Base-by-base conservation (phyloP, 2,888 invertebrate genomes). In the Chloromyia formosa region DNA sequence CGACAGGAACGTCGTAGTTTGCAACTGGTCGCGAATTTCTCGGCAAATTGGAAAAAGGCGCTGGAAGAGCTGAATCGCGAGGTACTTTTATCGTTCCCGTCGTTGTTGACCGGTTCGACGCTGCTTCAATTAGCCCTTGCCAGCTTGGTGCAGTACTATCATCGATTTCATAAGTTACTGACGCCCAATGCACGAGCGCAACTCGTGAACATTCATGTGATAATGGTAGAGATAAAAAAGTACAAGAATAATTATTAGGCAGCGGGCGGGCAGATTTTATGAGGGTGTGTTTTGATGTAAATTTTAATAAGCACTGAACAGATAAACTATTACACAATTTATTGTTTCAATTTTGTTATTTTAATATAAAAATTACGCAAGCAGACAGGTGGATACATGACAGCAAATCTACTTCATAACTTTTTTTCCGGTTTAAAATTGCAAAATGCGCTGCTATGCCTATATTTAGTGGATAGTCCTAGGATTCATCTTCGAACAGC, bases 181-280 rank as follows among this genome's bases (percentile, higher is more conserved):
- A 93, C 94, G 9, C 95, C 96, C 18, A 92, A 92, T 82, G 91
- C 92, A 0, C 88, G 93, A 78, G 93, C 94, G 7, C 96, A 98
- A 84, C 89, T 99, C 73, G 96, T 98, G 2, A 98, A 98, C 84
- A 96, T 98, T 81, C 99, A 99, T 87, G 95, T 97, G 76, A 94
- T 99, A 76, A 98, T 98, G 96, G 96, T 98, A 1, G 98, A 99
- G 88, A 95, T 99, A 78, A 99, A 99, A 86, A 98, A 98, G 87
- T 98, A 98, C 86, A 99, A 98, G 87, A 96, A 96, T 7, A 94
- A 93, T 85, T 98, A 95, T 87, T 97, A 87, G 87, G 77, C n/a
- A n/a, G n/a, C n/a, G n/a, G n/a, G n/a, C n/a, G n/a, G n/a, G n/a
- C 58, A 12, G 22, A 18, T n/a, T 58, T 58, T 58, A n/a, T 58